Evolutionary conservation across 2,113 vertebrate genomes (phyloP).

Genomic region (Chloropsis cyanopogon): DNA sequence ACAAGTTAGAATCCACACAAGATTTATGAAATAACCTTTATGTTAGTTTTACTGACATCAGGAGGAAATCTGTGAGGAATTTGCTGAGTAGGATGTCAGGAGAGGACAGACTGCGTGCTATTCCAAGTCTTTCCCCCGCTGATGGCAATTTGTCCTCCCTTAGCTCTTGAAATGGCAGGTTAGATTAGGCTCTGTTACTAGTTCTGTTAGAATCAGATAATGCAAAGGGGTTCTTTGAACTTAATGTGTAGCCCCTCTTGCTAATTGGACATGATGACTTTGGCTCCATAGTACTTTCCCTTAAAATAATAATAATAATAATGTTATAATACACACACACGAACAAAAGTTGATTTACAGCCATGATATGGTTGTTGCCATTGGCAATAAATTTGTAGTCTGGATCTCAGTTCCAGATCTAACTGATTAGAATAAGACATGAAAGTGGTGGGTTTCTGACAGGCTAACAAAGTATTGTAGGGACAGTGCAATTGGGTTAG

Average conservation of each 20-base stretch:
- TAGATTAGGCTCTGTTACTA: background rate
- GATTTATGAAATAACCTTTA: slow-evolving; percentile 42
- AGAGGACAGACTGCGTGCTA: slow-evolving; percentile 36
- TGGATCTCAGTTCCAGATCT: background rate
- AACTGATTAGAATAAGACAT: background rate
- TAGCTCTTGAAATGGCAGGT: background rate
- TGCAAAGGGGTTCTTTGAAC: background rate
- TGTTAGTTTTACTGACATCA: slow-evolving; percentile 33
- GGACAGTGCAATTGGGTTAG: background rate
- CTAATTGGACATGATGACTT: slow-evolving; percentile 7
- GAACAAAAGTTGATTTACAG: background rate
- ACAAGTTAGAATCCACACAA: slow-evolving; percentile 4
- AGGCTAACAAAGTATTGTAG: background rate
- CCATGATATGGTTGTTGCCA: slow-evolving; percentile 6
- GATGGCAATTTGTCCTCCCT: background rate
- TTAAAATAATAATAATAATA: background rate
- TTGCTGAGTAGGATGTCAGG: slow-evolving; percentile 53
- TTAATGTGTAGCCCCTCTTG: background rate
- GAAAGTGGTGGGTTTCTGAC: background rate
- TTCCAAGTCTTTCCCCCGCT: background rate
- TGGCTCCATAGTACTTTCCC: background rate
- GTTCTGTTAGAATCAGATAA: slow-evolving; percentile 14
- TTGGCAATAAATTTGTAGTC: slow-evolving; percentile 3
- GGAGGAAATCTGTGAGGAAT: slow-evolving; percentile 45
- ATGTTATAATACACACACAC: background rate